Evolutionary conservation across 2,888 invertebrate genomes (phyloP), one percentile per base, ranked within the genome.

Genomic region (Parnassius mnemosyne): DNA sequence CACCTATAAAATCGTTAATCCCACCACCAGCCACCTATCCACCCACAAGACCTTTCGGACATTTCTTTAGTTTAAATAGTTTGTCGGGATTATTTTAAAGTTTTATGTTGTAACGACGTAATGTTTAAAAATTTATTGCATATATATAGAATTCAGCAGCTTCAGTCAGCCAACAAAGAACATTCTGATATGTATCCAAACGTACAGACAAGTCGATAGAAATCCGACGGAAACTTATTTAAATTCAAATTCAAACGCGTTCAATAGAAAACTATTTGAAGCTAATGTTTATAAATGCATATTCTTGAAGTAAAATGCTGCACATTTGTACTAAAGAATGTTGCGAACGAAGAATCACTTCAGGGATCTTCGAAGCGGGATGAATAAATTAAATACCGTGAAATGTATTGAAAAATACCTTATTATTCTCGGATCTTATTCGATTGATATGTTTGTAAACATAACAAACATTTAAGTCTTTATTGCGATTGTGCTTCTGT

Each of bases 221-320:
- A 52, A 59, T 51, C 52, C 55, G 59, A 55, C 12, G 49, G 55
- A 55, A 61, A 59, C 55, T 55, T 58, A 63, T 63, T 59, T 63
- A 55, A 49, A 63, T 63, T 63, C 13, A 63, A 59, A 63, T 63
- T 51, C 50, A 44, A 42, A 51, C 43, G 41, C 3, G 34, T 41
- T 63, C 50, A 47, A 56, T 55, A 41, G 58, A 63, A 59, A 63
- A 63, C 55, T 59, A 46, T 59, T 63, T 63, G 47, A 51, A 42
- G 16, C 20, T 63, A 43, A 56, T 56, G 51, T 58, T 58, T 49
- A 16, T 49, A 16, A n/a, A 52, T 41, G 12, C 20, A 41, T 12
- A 41, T 9, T 41, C 52, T 52, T 41, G 9, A 9, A 54, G 20
- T 9, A 54, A 54, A 54, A 41, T 51, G 10, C 3, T 3, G 10